A percentile compares a stretch with the other conserved stretches of the same genome.
These are phyloP conservation scores for Taphrorychus bicolor DNA, from an alignment of 2,888 invertebrate species.

Conservation along the genomic window DNA sequence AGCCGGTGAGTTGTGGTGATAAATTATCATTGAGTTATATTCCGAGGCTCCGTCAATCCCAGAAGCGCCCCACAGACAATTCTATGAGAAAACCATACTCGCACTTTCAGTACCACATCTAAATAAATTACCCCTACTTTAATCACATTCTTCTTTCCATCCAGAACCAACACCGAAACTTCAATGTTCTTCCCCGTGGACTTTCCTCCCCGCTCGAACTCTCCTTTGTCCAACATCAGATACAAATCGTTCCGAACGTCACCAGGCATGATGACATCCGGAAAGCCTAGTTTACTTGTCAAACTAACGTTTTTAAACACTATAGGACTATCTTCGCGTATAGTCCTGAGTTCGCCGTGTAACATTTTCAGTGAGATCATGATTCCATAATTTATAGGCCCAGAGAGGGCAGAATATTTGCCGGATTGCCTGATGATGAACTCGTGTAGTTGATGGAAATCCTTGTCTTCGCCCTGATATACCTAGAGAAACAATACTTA, in stretches of 20 bases:
- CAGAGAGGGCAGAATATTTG: conserved; percentile 82
- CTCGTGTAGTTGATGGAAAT: conserved; percentile 90
- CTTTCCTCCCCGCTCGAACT: conserved; percentile 93
- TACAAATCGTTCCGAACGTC: conserved; percentile 94
- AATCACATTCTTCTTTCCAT: conserved; percentile 76
- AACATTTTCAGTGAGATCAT: conserved; percentile 81
- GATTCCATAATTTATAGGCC: conserved; percentile 87
- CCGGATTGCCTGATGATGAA: conserved; percentile 84
- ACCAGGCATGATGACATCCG: conserved; percentile 96
- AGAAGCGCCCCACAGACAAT: conserved; percentile 87
- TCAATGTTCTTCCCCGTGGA: conserved; percentile 94
- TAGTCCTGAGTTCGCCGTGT: conserved; percentile 80
- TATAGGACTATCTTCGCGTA: conserved; percentile 78
- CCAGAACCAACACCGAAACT: conserved; percentile 81
- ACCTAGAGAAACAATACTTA: conserved; percentile 62
- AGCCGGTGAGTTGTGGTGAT: conserved; percentile 92
- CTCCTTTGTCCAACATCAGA: conserved; percentile 83
- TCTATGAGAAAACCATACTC: too few species aligned
- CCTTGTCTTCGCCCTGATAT: conserved; percentile 87
- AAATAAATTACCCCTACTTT: conserved; percentile 60
- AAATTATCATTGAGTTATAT: conserved; percentile 89
- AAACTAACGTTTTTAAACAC: conserved; percentile 83
- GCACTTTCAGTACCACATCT: too few species aligned
- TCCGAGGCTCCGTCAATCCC: conserved; percentile 76
- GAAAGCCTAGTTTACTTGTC: conserved; percentile 86